Conservation (phyloP, 2,888 invertebrate species). For the Luperina testacea region DNA sequence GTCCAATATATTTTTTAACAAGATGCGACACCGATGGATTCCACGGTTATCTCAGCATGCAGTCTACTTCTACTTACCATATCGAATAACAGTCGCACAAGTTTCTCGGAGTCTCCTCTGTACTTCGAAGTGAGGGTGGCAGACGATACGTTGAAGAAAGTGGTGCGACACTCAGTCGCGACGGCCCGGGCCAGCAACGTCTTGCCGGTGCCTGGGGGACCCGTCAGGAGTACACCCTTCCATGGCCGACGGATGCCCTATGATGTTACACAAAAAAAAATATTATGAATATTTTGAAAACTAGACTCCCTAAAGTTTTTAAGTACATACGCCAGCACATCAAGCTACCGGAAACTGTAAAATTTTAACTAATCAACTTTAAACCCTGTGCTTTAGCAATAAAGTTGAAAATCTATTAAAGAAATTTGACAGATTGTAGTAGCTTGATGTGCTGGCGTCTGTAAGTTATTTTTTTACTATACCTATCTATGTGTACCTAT, state of each 20-base stretch:
- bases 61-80: constrained; percentile 90
- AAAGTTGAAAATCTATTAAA: no score
- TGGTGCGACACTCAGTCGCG: constrained; percentile 96
- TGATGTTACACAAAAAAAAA: neutral
- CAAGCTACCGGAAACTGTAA: no score
- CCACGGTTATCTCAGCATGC: neutral
- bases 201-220: constrained; percentile 94
- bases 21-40: neutral
- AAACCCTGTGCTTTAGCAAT: no score
- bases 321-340: rapidly evolving
- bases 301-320: neutral
- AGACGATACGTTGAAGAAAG: constrained; percentile 96
- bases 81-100: constrained; percentile 95
- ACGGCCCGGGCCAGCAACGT: constrained; percentile 96
- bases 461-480: neutral
- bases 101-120: constrained; percentile 97
- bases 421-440: no score
- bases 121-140: constrained; percentile 96
- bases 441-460: no score
- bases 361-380: no score
- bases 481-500: neutral
- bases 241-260: constrained; percentile 95
- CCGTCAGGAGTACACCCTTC: constrained; percentile 93
- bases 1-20: neutral
- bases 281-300: neutral